phyloP scores from a whole-genome alignment of 1,140 invertebrate genomes.

The Dryas iulia region DNA sequence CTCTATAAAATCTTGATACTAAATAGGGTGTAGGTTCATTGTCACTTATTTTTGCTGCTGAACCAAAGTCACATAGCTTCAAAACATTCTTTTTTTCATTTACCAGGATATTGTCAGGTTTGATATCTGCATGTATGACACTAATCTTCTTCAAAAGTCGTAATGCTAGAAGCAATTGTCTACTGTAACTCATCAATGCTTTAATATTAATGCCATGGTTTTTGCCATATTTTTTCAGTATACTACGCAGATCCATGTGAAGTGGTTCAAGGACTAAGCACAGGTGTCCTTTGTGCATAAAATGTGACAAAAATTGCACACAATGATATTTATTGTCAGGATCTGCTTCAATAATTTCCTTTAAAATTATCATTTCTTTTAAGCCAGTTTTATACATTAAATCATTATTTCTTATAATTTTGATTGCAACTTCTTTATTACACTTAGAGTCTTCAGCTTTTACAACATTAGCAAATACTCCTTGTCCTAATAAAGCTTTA shows the following conservation, averaged over 20 bases:
- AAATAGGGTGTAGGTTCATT: conserved; percentile 99
- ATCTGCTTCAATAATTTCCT: conserved; percentile 97
- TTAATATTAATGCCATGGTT: conserved; percentile 98
- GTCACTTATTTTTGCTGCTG: conserved; percentile 95
- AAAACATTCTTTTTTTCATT: conserved; percentile 98
- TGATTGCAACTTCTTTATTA: conserved; percentile 96
- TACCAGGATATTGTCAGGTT: conserved; percentile 99
- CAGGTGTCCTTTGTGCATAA: conserved; percentile 96
- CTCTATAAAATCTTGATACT: conserved; percentile 98
- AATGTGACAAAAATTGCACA: conserved; percentile 92
- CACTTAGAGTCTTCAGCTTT: conserved; percentile 92
- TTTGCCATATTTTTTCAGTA: conserved; percentile 98
- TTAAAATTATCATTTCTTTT: conserved; percentile 96
- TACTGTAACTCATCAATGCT: conserved; percentile 97
- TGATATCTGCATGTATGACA: conserved; percentile 99
- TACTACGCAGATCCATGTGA: conserved; percentile 94
- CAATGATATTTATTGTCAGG: conserved; percentile 98
- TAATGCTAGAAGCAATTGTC: conserved; percentile 96
- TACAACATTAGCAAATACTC: conserved; percentile 99
- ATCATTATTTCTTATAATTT: conserved; percentile 99
- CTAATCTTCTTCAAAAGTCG: conserved; percentile 96
- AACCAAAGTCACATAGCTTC: conserved; percentile 99
- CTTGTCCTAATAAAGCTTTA: conserved; percentile 98
- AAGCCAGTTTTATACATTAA: conserved; percentile 99
- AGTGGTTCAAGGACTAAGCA: conserved; percentile 99